These are phyloP conservation scores for Antheraea mylitta DNA, from an alignment of 1,140 invertebrate genomes.

Conservation along the genomic window DNA sequence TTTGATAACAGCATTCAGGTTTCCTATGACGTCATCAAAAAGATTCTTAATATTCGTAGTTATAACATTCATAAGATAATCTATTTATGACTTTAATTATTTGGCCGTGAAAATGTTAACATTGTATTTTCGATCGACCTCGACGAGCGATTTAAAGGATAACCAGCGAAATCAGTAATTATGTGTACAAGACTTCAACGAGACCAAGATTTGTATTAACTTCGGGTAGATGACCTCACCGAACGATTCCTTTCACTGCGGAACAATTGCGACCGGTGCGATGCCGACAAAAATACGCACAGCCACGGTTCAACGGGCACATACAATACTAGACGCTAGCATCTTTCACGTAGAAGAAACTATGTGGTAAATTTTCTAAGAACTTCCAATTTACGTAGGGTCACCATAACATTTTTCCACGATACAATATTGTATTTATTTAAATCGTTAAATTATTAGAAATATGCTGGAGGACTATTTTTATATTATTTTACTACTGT, in stretches of 20 bases:
- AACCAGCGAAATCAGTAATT: not conserved
- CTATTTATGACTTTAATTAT: no score
- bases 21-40: no score
- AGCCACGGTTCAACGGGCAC: conserved; percentile 6
- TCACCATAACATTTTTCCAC: not conserved
- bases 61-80: no score
- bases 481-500: no score
- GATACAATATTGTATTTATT: no score
- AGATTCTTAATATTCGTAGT: no score
- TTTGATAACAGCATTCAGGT: no score
- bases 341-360: not conserved
- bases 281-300: conserved; percentile 11
- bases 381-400: not conserved
- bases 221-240: conserved; percentile 6
- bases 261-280: conserved; percentile 9
- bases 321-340: conserved; percentile 1
- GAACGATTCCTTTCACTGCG: conserved; percentile 7
- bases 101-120: not conserved
- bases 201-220: not conserved
- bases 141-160: not conserved
- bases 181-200: not conserved
- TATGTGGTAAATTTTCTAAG: not conserved
- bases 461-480: no score
- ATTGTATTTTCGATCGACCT: not conserved
- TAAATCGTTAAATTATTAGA: no score